These are phyloP conservation scores for Rhopalosiphum nymphaeae DNA, from an alignment of 2,888 invertebrate species.

Conservation along the genomic window DNA sequence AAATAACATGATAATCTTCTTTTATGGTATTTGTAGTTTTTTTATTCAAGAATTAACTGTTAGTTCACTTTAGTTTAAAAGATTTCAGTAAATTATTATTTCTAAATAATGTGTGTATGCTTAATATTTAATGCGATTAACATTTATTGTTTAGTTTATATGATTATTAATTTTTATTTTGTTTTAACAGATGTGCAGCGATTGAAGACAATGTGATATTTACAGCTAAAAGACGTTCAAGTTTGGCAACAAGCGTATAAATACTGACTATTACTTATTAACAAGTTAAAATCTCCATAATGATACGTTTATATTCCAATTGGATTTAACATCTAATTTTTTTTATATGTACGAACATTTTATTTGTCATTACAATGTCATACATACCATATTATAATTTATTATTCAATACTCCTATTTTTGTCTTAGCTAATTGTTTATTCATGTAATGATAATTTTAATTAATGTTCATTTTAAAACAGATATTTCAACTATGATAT, in stretches of 20 bases:
- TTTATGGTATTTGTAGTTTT: neutral
- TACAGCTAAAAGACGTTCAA: constrained; percentile 43
- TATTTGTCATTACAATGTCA: neutral
- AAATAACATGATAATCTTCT: neutral
- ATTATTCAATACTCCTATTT: neutral
- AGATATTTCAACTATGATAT: constrained; percentile 3
- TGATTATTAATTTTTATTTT: neutral
- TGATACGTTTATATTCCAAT: neutral
- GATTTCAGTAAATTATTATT: neutral
- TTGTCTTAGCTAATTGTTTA: neutral
- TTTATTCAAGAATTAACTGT: neutral
- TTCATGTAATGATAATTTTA: neutral
- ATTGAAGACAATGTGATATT: constrained; percentile 32
- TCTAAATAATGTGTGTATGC: neutral
- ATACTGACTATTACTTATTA: neutral
- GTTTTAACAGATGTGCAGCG: constrained; percentile 41
- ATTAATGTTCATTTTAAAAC: neutral
- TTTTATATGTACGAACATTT: neutral
- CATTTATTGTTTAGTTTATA: neutral
- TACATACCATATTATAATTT: neutral
- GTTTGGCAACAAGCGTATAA: constrained; percentile 52
- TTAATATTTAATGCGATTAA: neutral
- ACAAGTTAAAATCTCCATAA: neutral
- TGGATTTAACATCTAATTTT: neutral
- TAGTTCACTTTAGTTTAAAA: neutral